Conservation (phyloP, 2,888 invertebrate genomes). For the Sinopyrophorus schimmeli region DNA sequence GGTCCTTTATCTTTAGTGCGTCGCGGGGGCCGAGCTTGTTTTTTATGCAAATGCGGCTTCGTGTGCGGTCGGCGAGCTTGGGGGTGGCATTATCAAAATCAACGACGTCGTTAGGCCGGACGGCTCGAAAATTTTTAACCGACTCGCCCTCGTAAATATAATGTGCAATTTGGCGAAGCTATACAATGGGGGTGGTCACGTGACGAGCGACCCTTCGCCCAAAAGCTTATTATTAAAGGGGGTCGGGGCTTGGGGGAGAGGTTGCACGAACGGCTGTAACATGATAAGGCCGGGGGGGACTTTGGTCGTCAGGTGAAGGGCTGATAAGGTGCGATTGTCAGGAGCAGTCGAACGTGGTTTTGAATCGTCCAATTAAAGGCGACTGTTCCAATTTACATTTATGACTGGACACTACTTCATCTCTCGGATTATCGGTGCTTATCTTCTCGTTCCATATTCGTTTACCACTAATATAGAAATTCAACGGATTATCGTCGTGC, state of each 20-base stretch:
- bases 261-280: conserved; percentile 34
- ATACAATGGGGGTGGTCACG: conserved; percentile 27
- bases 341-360: conserved; percentile 24
- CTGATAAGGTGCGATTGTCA: conserved; percentile 37
- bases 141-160: conserved; percentile 19
- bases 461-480: conserved; percentile 29
- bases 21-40: no score
- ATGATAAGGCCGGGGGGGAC: conserved; percentile 37
- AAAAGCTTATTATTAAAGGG: conserved; percentile 29
- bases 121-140: conserved; percentile 20
- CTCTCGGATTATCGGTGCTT: conserved; percentile 32
- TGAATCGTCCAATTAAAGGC: conserved; percentile 36
- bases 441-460: conserved; percentile 32
- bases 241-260: conserved; percentile 26
- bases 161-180: conserved; percentile 22
- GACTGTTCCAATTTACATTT: conserved; percentile 37
- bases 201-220: conserved; percentile 19
- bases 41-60: no score
- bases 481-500: conserved; percentile 22
- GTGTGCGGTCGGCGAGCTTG: no score
- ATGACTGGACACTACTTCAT: conserved; percentile 33
- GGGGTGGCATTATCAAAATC: conserved; percentile 18
- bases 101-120: conserved; percentile 15
- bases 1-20: no score
- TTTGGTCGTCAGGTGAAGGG: conserved; percentile 37